Base-by-base conservation (phyloP, 2,797 vertebrate species). In the Ctenopoma multispine region DNA sequence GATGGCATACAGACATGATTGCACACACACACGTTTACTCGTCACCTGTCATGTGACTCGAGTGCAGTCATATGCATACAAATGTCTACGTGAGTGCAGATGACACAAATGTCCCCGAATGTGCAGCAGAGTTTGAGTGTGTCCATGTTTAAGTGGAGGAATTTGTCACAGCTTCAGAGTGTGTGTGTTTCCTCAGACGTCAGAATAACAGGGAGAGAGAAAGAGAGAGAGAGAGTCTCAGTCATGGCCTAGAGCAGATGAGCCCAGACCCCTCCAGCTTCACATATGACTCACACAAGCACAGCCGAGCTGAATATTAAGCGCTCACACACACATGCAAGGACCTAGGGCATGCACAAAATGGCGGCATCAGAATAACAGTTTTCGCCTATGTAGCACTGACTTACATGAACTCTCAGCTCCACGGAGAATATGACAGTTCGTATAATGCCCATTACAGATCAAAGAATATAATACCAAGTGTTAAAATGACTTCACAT, bases 221-320 rank as follows among this genome's bases (percentile, higher is more conserved):
- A 44, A 29, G 17, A 50, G 23, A 55, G n/a, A 44, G 34, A 66
- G 34, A 72, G 17, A 47, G 60, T 64, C 73, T 77, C 65, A 69
- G 76, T 77, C 50, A 21, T 54, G 72, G 72, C 90, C 81, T 65
- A 21, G 51, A 88, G 87, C 88, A 77, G 64, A 83, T 74, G 60
- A 66, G 69, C 68, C 69, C 71, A 80, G 60, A 69, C 49, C 81
- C 82, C 82, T 87, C 78, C 72, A 83, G 87, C 79, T 72, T 69
- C 86, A 85, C 83, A 81, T 79, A 85, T 92, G 90, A 93, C 80
- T 92, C 89, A 92, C 76, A 69, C 80, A 81, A 79, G 77, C 80
- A 84, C 89, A 93, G 90, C 91, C 91, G 90, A 92, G 84, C 89
- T 82, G 89, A 92, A 92, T 92, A 91, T 87, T 89, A 90, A 93